Conservation (phyloP, 2,888 invertebrate species). For the Osmoderma eremita region DNA sequence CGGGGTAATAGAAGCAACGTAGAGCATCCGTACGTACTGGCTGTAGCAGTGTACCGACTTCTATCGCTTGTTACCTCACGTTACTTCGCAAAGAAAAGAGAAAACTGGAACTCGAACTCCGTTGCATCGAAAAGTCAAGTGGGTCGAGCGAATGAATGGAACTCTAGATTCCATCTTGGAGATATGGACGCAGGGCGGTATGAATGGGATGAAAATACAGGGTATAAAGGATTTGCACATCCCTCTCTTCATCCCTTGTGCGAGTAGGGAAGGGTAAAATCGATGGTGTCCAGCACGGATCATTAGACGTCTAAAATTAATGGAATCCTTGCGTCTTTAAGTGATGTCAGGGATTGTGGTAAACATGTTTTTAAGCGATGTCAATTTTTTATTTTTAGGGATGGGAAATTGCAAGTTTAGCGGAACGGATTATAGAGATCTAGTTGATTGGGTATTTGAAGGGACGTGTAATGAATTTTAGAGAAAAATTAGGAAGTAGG, state of each 20-base stretch:
- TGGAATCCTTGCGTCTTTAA: slow-evolving; percentile 12
- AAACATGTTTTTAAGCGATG: not conserved
- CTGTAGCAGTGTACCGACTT: too few species aligned
- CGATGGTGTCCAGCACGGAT: slow-evolving; percentile 24
- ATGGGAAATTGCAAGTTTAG: too few species aligned
- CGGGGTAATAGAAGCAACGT: too few species aligned
- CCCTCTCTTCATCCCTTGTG: not conserved
- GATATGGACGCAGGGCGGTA: slow-evolving; percentile 14
- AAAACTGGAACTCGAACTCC: not conserved
- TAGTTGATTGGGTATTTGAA: too few species aligned
- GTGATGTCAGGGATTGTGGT: not conserved
- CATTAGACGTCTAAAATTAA: slow-evolving; percentile 36
- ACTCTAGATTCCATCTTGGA: slow-evolving; percentile 42
- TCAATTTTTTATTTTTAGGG: too few species aligned
- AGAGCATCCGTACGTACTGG: too few species aligned
- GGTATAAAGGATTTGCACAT: slow-evolving; percentile 3
- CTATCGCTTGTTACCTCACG: too few species aligned
- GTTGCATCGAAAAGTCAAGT: not conserved
- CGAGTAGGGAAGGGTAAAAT: slow-evolving; percentile 1
- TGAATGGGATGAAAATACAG: slow-evolving; percentile 16
- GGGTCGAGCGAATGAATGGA: slow-evolving; percentile 25
- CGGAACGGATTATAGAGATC: too few species aligned
- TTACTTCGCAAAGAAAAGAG: too few species aligned
- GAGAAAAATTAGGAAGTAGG: too few species aligned
- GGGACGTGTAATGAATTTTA: too few species aligned